A percentile compares a stretch with the other conserved stretches of the same genome.
Evolutionary conservation across 1,140 invertebrate species (phyloP).

Genomic region (Musca domestica): DNA sequence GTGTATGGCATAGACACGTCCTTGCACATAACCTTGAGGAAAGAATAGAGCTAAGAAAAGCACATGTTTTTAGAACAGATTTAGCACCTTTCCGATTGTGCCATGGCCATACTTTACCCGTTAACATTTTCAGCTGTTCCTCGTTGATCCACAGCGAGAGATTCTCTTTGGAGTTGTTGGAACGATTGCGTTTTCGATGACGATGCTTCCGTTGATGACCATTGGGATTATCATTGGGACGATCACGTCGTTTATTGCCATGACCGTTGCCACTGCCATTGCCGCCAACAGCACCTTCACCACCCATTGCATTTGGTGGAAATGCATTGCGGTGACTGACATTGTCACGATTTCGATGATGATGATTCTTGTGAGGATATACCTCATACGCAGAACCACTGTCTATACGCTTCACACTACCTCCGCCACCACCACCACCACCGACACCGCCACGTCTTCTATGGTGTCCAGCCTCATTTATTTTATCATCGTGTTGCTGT

Average conservation of each 20-base stretch:
- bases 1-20: slow-evolving; percentile 85
- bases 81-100: background rate
- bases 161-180: slow-evolving; percentile 33
- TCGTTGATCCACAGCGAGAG: slow-evolving; percentile 84
- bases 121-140: slow-evolving; percentile 84
- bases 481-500: background rate
- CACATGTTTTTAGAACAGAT: background rate
- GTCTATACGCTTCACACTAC: background rate
- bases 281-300: background rate
- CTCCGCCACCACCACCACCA: background rate
- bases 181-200: slow-evolving; percentile 29
- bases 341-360: background rate
- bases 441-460: background rate
- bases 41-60: slow-evolving; percentile 40
- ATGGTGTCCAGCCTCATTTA: slow-evolving; percentile 1
- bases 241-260: background rate
- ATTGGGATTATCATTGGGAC: too few species aligned
- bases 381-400: slow-evolving; percentile 10
- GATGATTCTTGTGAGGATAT: background rate
- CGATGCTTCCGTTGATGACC: slow-evolving; percentile 25
- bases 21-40: slow-evolving; percentile 52
- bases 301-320: too few species aligned
- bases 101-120: slow-evolving; percentile 60
- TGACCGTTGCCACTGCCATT: background rate
- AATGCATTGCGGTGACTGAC: too few species aligned